Percentiles rank a stretch among this genome's conserved stretches.
These are phyloP conservation scores for Oryzias sinensis DNA, from an alignment of 2,797 vertebrate species.

Conservation along the genomic window DNA sequence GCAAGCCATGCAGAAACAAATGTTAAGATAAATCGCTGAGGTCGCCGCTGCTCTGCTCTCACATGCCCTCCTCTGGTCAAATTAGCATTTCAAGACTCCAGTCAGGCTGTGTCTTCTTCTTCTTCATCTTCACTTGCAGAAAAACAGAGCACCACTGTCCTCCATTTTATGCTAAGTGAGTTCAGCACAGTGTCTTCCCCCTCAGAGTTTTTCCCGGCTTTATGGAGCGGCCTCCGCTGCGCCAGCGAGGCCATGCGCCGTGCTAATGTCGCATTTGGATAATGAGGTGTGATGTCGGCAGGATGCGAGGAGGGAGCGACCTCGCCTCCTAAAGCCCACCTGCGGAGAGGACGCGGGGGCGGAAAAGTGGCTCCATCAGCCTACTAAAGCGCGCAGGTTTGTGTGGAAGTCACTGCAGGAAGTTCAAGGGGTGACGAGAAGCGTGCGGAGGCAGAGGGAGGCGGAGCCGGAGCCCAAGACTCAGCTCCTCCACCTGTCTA, in stretches of 20 bases:
- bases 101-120: conserved; percentile 35
- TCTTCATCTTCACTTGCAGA: conserved; percentile 23
- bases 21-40: conserved; percentile 71
- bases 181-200: conserved; percentile 30
- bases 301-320: conserved; percentile 41
- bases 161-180: conserved; percentile 43
- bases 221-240: conserved; percentile 40
- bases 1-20: conserved; percentile 72
- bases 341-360: conserved; percentile 32
- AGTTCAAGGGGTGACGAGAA: conserved; percentile 30
- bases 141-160: conserved; percentile 27
- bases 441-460: conserved; percentile 5
- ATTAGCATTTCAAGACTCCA: conserved; percentile 66
- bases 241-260: conserved; percentile 38
- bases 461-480: conserved; percentile 2
- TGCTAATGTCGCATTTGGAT: conserved; percentile 79
- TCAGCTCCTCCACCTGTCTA: conserved; percentile 36
- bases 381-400: conserved; percentile 21
- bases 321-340: conserved; percentile 47
- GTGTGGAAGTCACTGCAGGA: conserved; percentile 13
- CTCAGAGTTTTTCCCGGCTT: conserved; percentile 48
- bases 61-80: conserved; percentile 59
- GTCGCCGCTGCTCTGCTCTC: conserved; percentile 60
- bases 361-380: conserved; percentile 14
- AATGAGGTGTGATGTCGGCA: conserved; percentile 74